A percentile compares a stretch with the other conserved stretches of the same genome.
phyloP scores from a whole-genome alignment of 2,888 invertebrate genomes.

The Ctena decussata region DNA sequence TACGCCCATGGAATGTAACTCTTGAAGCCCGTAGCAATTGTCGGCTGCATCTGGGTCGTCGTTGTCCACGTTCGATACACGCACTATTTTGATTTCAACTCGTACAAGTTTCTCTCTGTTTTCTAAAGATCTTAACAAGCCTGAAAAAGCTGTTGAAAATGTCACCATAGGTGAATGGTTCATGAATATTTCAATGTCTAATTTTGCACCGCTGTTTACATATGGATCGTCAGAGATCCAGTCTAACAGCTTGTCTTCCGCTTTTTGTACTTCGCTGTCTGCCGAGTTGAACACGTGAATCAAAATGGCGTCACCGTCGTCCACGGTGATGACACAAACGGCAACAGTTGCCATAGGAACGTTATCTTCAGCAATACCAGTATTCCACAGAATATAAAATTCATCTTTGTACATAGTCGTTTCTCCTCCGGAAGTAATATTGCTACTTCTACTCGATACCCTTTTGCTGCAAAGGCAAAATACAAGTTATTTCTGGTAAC shows the following conservation, averaged over 20 bases:
- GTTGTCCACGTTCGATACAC: conserved; percentile 22
- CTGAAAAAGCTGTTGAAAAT: conserved; percentile 44
- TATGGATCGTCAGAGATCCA: conserved; percentile 47
- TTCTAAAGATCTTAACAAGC: conserved; percentile 28
- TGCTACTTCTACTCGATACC: neutral
- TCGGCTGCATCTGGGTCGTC: conserved; percentile 25
- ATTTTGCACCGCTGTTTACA: conserved; percentile 14
- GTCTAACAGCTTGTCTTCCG: conserved; percentile 48
- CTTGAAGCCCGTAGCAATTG: conserved; percentile 35
- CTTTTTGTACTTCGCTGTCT: conserved; percentile 15
- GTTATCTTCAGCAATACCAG: conserved; percentile 31
- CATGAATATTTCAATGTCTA: conserved; percentile 44
- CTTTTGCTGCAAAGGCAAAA: neutral
- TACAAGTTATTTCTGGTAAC: too few species aligned
- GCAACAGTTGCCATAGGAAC: conserved; percentile 34
- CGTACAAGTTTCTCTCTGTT: conserved; percentile 31
- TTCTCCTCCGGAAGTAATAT: neutral
- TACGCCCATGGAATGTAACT: conserved; percentile 23
- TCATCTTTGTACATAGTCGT: conserved; percentile 35
- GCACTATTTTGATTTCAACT: conserved; percentile 37
- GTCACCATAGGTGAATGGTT: conserved; percentile 39
- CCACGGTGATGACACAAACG: conserved; percentile 28
- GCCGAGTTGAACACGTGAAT: conserved; percentile 37
- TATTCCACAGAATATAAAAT: conserved; percentile 52
- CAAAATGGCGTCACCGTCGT: conserved; percentile 35